Evolutionary conservation across 2,797 vertebrate genomes (phyloP), one percentile per base, ranked within the genome.

Genomic region (Lemur catta): DNA sequence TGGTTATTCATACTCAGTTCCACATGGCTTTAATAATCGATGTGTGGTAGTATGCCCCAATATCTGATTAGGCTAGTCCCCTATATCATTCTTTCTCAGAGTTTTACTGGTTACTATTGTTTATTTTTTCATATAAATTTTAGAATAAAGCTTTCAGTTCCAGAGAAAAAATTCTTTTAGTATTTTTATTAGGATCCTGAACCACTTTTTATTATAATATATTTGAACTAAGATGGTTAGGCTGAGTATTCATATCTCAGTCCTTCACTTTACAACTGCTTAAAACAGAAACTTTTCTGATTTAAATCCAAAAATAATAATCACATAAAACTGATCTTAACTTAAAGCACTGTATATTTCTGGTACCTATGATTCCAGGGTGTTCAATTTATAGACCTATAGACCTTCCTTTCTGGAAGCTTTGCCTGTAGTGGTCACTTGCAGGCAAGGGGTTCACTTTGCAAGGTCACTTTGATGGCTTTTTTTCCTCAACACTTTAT

Each of bases 271-370:
- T 28, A 20, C 79, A 88, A 75, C 33, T 91, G 11, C 74, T 91
- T 84, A 95, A 94, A 92, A 75, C 46, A 86, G 79, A 94, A 52
- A 43, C 28, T 48, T 80, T 94, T 94, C 76, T 94, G 78, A 48
- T 88, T 93, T 55, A 52, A 95, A 75, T 84, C 67, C 50, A 67
- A 65, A 96, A 75, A 91, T 48, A 94, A 71, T 89, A 81, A 89
- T 84, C 55, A 57, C 55, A 67, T 89, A 86, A 94, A 91, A 80
- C 10, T 48, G 30, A 46, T 88, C 61, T 96, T 88, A 80, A 52
- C 14, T n/a, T 41, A 95, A 84, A 15, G 13, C 17, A 57, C 2
- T 75, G 20, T 61, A 38, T 33, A 46, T 72, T 84, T 91, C 86
- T 93, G 63, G 35, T 61, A 26, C 52, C 20, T 86, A 33, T 38